Evolutionary conservation across 2,888 invertebrate species (phyloP), one percentile per base, ranked within the genome.

Genomic region (Caenorhabditis sulstoni): DNA sequence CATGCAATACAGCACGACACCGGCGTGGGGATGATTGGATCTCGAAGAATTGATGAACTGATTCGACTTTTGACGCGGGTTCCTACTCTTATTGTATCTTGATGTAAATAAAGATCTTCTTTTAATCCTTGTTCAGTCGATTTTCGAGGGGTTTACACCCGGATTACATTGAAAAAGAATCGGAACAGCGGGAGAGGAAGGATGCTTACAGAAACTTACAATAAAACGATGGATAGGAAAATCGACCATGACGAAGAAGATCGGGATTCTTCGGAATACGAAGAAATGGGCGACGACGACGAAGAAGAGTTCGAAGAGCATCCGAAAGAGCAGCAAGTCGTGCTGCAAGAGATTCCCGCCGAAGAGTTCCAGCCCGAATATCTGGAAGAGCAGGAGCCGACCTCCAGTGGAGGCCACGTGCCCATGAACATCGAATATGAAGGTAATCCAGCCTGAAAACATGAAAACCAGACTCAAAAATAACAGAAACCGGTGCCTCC

Each of bases 1-100:
- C 5, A 62, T 85, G 9, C 82, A 85, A 55, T 85, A 85, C 68
- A 83, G 83, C 64, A 82, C 79, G n/a, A 83, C 83, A 23, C 81
- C 59, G 11, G 85, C 85, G 9, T 85, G 80, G 81, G 85, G 85
- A 45, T 85, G 45, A 81, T n/a, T 39, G 20, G 23, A 35, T 37
- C 8, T 7, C 29, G 29, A 29, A 29, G 7, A 29, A 29, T n/a
- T n/a, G n/a, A 29, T 5, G 7, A 29, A 29, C 29, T 3, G 7
- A 29, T 29, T 29, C 29, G 29, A 29, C 29, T 29, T 29, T 29
- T 29, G 29, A 3, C 29, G 7, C 29, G 29, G 29, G 29, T 5
- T 29, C 29, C 7, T 7, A 7, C 4, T 29, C 7, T 5, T 29
- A 29, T 7, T 29, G 29, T 29, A 29, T 29, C 29, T 29, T 5